Base-by-base conservation (phyloP, 2,797 vertebrate genomes). In the Passerculus sandwichensis region DNA sequence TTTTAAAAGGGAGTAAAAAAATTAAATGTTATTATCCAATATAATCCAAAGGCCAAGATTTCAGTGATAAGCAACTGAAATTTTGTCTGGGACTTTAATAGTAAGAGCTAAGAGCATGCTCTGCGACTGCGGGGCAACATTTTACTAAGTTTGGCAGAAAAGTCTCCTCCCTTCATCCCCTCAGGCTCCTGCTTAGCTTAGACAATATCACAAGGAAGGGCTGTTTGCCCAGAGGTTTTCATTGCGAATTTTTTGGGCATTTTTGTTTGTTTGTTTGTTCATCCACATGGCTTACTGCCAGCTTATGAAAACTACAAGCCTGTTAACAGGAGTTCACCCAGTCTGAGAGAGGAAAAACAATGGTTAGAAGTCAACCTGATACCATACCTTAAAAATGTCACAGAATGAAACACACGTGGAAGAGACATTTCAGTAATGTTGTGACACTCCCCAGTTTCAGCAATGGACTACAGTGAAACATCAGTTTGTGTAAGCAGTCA, bases 231-330 rank as follows among this genome's bases (percentile, higher is more conserved):
- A 95, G 92, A 95, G 89, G 89, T 97, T 96, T 97, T 95, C 83
- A 88, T 88, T 86, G 76, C 12, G 12, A 90, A 88, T 91, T 96
- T 94, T 73, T 20, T 85, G 89, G 50, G 79, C 83, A 79, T 79
- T 89, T 96, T 97, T 96, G 95, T 96, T 95, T 96, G 94, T 96
- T 95, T 96, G 94, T 96, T 95, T 94, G 87, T 78, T 96, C 93
- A 91, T 89, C 70, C 66, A 88, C 45, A 47, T 20, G 77, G 85
- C 74, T 90, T 76, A 47, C 47, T 44, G 88, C 94, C 95, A 96
- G 36, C 12, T 94, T 76, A 95, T 72, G 89, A 86, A 91, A 96
- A 93, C 91, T 93, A 93, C 82, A 96, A 86, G 89, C 83, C 77
- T 92, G 83, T 79, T 92, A 95, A 82, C 82, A 84, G 79, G 48